phyloP scores from a whole-genome alignment of 2,113 vertebrate species.

The Ceratotherium simum region DNA sequence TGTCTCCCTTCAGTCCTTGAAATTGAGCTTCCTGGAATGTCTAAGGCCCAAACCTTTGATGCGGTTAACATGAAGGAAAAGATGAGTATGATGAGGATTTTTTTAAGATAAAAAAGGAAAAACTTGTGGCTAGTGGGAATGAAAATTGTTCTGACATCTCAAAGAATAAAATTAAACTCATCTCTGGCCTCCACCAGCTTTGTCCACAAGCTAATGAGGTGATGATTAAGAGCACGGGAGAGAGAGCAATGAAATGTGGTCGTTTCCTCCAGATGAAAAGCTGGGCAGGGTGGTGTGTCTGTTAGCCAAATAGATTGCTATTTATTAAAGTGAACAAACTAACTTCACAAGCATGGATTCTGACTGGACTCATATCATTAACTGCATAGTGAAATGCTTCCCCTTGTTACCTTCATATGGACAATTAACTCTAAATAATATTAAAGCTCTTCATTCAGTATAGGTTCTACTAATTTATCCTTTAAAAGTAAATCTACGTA shows the following conservation, averaged over 20 bases:
- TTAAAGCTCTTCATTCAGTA: slow-evolving; percentile 33
- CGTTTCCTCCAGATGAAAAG: slow-evolving; percentile 38
- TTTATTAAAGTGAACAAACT: slow-evolving; percentile 37
- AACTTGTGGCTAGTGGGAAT: not conserved
- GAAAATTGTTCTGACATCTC: slow-evolving; percentile 52
- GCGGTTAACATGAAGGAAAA: slow-evolving; percentile 25
- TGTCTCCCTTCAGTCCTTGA: not conserved
- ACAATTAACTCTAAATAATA: slow-evolving; percentile 50
- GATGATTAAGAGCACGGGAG: not conserved
- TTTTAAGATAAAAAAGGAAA: slow-evolving; percentile 36
- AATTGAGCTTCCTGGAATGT: not conserved
- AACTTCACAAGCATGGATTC: not conserved
- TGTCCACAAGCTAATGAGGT: slow-evolving; percentile 57
- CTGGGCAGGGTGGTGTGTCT: not conserved
- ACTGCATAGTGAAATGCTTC: slow-evolving; percentile 18
- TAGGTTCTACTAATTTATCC: not conserved
- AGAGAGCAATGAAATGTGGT: not conserved
- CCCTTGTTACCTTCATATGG: slow-evolving; percentile 30
- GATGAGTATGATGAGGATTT: not conserved
- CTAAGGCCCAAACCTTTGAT: slow-evolving; percentile 16
- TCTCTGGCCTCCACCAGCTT: slow-evolving; percentile 50
- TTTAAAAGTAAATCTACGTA: slow-evolving; percentile 44
- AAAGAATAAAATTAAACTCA: slow-evolving; percentile 63
- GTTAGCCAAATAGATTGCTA: slow-evolving; percentile 25
- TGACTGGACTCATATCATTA: slow-evolving; percentile 3